phyloP scores from a whole-genome alignment of 2,888 invertebrate genomes.

The Agrotis clavis region DNA sequence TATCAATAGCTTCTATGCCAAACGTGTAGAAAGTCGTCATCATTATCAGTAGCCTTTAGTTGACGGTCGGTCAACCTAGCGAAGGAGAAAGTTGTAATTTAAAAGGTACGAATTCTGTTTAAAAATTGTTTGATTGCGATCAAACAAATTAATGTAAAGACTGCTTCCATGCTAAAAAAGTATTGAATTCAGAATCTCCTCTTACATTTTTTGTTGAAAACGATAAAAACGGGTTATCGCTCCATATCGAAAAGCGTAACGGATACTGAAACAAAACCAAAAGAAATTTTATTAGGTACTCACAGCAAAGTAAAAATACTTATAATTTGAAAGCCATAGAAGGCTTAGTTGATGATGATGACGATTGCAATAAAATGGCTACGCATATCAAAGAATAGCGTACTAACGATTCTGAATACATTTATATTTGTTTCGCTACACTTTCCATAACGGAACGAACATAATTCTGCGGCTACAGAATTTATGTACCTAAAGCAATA shows the following conservation, averaged over 20 bases:
- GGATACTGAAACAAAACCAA: constrained; percentile 34
- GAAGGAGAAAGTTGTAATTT: constrained; percentile 29
- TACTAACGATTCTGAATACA: constrained; percentile 29
- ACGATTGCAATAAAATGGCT: constrained; percentile 36
- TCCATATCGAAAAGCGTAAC: constrained; percentile 39
- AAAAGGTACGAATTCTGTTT: constrained; percentile 5
- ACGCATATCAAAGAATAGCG: constrained; percentile 39
- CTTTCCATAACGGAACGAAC: constrained; percentile 54
- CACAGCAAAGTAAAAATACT: constrained; percentile 27
- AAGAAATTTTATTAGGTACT: constrained; percentile 29
- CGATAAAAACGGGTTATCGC: constrained; percentile 33
- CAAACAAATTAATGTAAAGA: constrained; percentile 22
- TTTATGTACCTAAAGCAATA: constrained; percentile 53
- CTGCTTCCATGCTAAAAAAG: not conserved
- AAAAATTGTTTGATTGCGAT: constrained; percentile 16
- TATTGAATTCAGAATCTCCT: constrained; percentile 6
- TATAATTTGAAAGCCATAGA: constrained; percentile 44
- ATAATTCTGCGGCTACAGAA: constrained; percentile 46
- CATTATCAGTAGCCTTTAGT: not conserved
- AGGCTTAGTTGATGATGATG: constrained; percentile 47
- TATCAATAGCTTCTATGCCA: not conserved
- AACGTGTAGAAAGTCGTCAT: constrained; percentile 12
- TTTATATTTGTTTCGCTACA: constrained; percentile 53
- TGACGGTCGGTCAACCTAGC: not conserved
- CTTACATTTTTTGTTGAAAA: constrained; percentile 25